phyloP scores from a whole-genome alignment of 2,888 invertebrate species.

The Cremastinae sp. region DNA sequence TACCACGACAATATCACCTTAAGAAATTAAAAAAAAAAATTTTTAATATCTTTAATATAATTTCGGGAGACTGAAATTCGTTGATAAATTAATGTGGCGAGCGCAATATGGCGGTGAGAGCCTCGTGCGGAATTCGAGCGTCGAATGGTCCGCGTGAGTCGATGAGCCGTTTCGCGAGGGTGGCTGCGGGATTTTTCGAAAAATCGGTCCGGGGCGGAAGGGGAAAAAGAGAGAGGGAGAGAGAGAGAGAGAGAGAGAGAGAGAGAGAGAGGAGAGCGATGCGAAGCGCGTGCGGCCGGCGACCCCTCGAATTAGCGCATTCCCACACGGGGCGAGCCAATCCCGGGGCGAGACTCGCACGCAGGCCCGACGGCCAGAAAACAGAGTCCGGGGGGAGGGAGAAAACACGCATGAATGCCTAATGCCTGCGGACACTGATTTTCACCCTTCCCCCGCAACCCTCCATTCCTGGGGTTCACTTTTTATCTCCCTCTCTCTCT shows the following conservation, averaged over 20 bases:
- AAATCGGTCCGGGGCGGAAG: constrained; percentile 25
- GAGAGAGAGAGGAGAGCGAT: too few species aligned
- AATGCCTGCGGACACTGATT: constrained; percentile 79
- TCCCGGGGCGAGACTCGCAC: constrained; percentile 36
- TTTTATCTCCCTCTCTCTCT: constrained; percentile 20
- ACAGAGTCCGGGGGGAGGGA: constrained; percentile 9
- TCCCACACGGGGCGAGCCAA: constrained; percentile 69
- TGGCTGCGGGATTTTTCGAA: constrained; percentile 43
- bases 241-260: too few species aligned
- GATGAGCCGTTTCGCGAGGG: constrained; percentile 49
- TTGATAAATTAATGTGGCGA: too few species aligned
- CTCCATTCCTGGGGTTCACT: constrained; percentile 35
- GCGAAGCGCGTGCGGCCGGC: too few species aligned
- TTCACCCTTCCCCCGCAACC: constrained; percentile 74
- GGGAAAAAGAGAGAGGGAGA: too few species aligned
- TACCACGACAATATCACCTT: too few species aligned
- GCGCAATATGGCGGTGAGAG: too few species aligned
- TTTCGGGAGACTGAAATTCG: too few species aligned
- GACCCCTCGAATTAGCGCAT: constrained; percentile 76
- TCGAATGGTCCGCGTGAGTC: too few species aligned
- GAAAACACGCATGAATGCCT: constrained; percentile 75
- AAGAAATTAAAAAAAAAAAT: too few species aligned
- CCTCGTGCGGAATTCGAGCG: too few species aligned
- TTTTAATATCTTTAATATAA: too few species aligned
- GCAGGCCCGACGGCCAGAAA: constrained; percentile 6